Evolutionary conservation across 2,797 vertebrate species (phyloP).

Genomic region (Schizopygopsis pylzovi): DNA sequence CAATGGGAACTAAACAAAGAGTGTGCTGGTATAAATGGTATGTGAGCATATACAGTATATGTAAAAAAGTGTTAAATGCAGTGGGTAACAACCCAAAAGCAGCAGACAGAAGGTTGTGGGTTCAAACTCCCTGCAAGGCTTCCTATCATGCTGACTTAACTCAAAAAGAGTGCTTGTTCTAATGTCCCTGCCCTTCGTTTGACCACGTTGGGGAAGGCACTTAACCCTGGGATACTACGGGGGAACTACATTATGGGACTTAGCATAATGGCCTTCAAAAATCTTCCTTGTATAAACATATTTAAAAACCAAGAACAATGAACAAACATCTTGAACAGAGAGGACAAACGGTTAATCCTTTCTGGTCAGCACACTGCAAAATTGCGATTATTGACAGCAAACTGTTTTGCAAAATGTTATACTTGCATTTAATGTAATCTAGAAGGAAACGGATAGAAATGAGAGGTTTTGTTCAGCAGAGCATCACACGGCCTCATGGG

Average conservation of each 20-base stretch:
- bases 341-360: not conserved
- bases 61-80: conserved; percentile 47
- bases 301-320: conserved; percentile 19
- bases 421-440: not conserved
- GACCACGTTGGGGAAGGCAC: conserved; percentile 26
- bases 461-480: conserved; percentile 1
- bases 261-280: conserved; percentile 27
- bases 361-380: not conserved
- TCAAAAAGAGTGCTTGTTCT: conserved; percentile 5
- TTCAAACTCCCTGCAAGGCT: conserved; percentile 6
- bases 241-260: conserved; percentile 21
- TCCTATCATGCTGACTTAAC: conserved; percentile 32
- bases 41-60: conserved; percentile 29
- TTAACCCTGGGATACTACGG: conserved; percentile 19
- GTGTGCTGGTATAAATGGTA: conserved; percentile 34
- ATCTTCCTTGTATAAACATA: not conserved
- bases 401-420: not conserved
- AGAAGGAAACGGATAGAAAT: conserved; percentile 8
- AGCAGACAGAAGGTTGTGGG: not conserved
- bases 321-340: not conserved
- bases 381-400: not conserved
- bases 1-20: conserved; percentile 39
- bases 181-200: conserved; percentile 35
- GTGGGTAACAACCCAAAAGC: conserved; percentile 11
- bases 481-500: conserved; percentile 28